Evolutionary conservation across 2,113 vertebrate genomes (phyloP), one percentile per base, ranked within the genome.

Genomic region (Sinocyclocheilus anophthalmus): DNA sequence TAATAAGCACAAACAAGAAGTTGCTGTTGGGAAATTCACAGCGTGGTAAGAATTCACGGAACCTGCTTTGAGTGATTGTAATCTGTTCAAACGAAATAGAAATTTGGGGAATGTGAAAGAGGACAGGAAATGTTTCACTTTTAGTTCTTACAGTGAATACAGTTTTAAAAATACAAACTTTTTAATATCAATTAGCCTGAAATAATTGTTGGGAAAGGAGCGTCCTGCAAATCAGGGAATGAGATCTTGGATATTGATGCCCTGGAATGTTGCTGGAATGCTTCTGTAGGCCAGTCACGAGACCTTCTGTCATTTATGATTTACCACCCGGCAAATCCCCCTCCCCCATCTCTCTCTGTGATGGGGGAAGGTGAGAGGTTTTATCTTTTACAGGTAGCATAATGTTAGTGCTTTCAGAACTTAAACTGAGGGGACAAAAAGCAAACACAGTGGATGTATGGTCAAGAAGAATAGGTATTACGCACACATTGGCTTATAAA

Each of bases 261-360:
- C 5, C 16, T 85, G 79, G 84, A 85, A 85, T 85, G 80, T 84
- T 33, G 30, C 30, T 33, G 75, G 26, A 48, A 73, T 70, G 55
- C 22, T 30, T 81, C 37, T 72, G 57, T 69, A 70, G 72, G 0
- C 11, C 22, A 65, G 20, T 83, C 81, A 83, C 5, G 13, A 53
- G 80, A 75, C 4, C 72, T 30, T 6, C 53, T 30, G 73, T 85
- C 79, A 70, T 79, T 65, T 50, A 11, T 70, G 61, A 61, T 59
- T 84, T 76, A 76, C 33, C 12, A 45, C 53, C 22, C 22, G 1
- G 14, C 9, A 18, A 22, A 9, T 81, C 22, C 18, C n/a, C 22
- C 14, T 81, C 6, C 30, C 42, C 59, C 5, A 30, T 22, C 77
- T 55, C 55, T 3, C 11, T 48, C 45, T 67, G 12, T 81, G 57